These are phyloP conservation scores for Notechis scutatus DNA, from an alignment of 2,113 vertebrate genomes.

Conservation along the genomic window DNA sequence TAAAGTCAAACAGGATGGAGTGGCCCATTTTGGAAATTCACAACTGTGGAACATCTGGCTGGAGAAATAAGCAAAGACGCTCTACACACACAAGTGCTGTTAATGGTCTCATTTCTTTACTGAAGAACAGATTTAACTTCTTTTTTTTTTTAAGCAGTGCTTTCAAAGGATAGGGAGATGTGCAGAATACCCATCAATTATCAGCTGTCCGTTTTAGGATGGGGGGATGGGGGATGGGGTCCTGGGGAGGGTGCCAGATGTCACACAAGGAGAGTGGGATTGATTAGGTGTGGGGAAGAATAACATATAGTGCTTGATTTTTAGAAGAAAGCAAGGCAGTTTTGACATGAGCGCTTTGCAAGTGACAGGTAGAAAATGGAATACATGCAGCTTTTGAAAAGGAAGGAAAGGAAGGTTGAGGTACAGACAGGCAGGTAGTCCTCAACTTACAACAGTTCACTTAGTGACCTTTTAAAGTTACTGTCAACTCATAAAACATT, in stretches of 20 bases:
- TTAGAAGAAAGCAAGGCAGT: slow-evolving; percentile 12
- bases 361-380: slow-evolving; percentile 5
- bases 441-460: background rate
- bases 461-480: background rate
- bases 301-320: slow-evolving; percentile 6
- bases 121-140: slow-evolving; percentile 57
- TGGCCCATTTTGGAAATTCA: slow-evolving; percentile 44
- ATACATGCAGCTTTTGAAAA: background rate
- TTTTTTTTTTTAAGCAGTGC: slow-evolving; percentile 17
- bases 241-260: slow-evolving; percentile 2
- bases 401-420: background rate
- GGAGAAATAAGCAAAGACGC: slow-evolving; percentile 56
- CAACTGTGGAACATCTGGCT: slow-evolving; percentile 69
- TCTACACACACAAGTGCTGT: slow-evolving; percentile 54
- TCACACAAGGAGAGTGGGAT: slow-evolving; percentile 16
- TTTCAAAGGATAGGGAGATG: slow-evolving; percentile 21
- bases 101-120: slow-evolving; percentile 52
- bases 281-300: slow-evolving; percentile 29
- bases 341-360: slow-evolving; percentile 1
- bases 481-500: too few species aligned
- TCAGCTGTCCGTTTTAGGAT: slow-evolving; percentile 28
- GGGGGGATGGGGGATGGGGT: background rate
- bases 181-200: slow-evolving; percentile 29
- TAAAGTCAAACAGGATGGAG: slow-evolving; percentile 26
- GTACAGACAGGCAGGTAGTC: background rate